These are phyloP conservation scores for Helogale parvula DNA, from an alignment of 2,113 vertebrate species.

Conservation along the genomic window DNA sequence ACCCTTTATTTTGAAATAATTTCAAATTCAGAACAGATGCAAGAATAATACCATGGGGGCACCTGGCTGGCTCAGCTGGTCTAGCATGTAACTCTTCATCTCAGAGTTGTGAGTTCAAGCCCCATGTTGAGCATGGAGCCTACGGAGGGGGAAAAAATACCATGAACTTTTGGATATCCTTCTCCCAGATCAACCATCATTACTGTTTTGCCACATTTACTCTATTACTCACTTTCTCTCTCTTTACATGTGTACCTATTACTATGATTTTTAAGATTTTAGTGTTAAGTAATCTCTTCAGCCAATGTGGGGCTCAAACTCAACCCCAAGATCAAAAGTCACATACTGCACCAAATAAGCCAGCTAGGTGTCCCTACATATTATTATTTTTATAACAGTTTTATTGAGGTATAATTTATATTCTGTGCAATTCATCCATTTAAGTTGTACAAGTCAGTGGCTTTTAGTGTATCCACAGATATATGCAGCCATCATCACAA, in stretches of 20 bases:
- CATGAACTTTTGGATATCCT: not conserved
- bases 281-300: no score
- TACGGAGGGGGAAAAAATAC: not conserved
- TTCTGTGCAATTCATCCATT: not conserved
- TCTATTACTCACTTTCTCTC: not conserved
- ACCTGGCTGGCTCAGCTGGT: no score
- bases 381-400: not conserved
- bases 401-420: not conserved
- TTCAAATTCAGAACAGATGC: not conserved
- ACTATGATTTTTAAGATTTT: no score
- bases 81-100: no score
- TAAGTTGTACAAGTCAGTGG: not conserved
- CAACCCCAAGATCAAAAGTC: not conserved
- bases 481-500: not conserved
- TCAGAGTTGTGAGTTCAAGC: no score
- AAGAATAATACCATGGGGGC: no score
- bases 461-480: not conserved
- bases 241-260: not conserved
- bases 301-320: no score
- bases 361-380: not conserved
- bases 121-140: no score
- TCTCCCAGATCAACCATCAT: not conserved
- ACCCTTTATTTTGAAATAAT: constrained; percentile 6
- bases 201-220: not conserved
- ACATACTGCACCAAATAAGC: no score